These are phyloP conservation scores for Numenius arquata DNA, from an alignment of 2,113 vertebrate genomes.

Conservation along the genomic window DNA sequence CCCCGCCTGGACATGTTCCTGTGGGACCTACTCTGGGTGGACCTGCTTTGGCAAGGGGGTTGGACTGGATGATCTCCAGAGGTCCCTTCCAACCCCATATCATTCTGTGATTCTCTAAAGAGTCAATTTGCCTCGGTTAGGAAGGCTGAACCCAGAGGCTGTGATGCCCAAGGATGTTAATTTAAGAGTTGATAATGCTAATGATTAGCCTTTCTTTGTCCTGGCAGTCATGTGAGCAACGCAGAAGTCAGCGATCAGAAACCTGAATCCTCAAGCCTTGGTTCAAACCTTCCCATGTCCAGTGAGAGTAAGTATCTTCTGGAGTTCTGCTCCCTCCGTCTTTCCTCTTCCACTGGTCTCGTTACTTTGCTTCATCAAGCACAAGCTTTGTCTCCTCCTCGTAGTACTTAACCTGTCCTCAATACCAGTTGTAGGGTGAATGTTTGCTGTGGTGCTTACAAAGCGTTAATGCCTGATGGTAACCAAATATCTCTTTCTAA, in stretches of 20 bases:
- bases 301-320: constrained; percentile 77
- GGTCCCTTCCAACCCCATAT: no score
- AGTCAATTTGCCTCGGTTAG: background rate
- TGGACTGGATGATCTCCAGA: no score
- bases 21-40: no score
- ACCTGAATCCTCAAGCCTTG: constrained; percentile 74
- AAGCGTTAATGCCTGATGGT: background rate
- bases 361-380: background rate
- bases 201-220: constrained; percentile 33
- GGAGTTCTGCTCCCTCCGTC: background rate
- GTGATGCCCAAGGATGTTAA: background rate
- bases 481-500: background rate
- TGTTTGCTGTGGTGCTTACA: background rate
- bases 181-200: background rate
- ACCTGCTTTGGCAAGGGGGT: no score
- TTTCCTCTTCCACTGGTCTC: background rate
- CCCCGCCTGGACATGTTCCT: no score
- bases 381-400: background rate
- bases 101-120: background rate
- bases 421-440: background rate
- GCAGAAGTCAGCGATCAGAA: constrained; percentile 76
- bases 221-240: constrained; percentile 74
- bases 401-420: background rate
- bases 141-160: background rate
- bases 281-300: constrained; percentile 75